Evolutionary conservation across 2,888 invertebrate species (phyloP).

Genomic region (Harpalus rufipes): DNA sequence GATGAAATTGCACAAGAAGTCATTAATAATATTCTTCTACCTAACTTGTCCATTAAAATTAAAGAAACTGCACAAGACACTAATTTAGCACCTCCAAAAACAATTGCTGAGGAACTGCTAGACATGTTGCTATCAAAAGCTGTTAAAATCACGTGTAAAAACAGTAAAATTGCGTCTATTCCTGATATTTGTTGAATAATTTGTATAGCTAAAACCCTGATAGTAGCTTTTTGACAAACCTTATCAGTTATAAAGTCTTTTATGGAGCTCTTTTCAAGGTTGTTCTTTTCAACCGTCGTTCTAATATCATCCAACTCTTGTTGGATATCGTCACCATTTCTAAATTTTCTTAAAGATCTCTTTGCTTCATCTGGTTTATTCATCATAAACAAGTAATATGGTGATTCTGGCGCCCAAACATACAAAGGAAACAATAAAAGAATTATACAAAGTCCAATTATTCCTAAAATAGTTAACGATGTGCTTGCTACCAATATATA

Average conservation of each 20-base stretch:
- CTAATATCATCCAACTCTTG: conserved; percentile 57
- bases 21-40: conserved; percentile 28
- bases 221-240: conserved; percentile 3
- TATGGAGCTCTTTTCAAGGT: conserved; percentile 12
- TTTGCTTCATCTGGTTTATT: conserved; percentile 39
- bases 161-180: conserved; percentile 44
- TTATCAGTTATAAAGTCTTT: conserved; percentile 34
- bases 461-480: neutral
- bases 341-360: conserved; percentile 25
- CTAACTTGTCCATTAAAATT: conserved; percentile 37
- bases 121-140: neutral
- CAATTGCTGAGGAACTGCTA: conserved; percentile 10
- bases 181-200: conserved; percentile 44
- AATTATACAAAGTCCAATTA: neutral
- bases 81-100: conserved; percentile 36
- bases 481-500: conserved; percentile 20
- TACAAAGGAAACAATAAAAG: conserved; percentile 28
- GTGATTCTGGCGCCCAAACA: conserved; percentile 36
- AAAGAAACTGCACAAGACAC: conserved; percentile 15
- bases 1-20: conserved; percentile 5
- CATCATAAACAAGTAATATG: conserved; percentile 44
- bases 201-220: conserved; percentile 21
- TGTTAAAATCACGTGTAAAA: conserved; percentile 44
- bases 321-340: conserved; percentile 4
- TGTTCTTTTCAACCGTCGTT: conserved; percentile 35